Evolutionary conservation across 2,797 vertebrate genomes (phyloP).

Genomic region (Bovichtus variegatus): DNA sequence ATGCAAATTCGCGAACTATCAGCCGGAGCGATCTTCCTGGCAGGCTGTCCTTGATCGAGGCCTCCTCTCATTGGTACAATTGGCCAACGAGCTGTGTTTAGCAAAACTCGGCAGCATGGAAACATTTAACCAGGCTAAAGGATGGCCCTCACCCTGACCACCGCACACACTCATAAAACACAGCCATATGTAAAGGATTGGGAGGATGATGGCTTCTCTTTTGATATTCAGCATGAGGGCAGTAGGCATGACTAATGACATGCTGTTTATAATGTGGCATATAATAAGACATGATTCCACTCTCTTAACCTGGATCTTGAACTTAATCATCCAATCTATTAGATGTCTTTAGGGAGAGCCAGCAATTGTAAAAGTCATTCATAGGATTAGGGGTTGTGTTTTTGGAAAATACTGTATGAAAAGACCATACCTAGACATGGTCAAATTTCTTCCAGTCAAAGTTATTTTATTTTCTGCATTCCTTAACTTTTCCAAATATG

Average conservation of each 20-base stretch:
- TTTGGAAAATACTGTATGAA: slow-evolving; percentile 15
- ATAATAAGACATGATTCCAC: slow-evolving; percentile 59
- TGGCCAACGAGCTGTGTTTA: slow-evolving; percentile 49
- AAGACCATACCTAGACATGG: slow-evolving; percentile 12
- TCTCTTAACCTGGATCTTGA: slow-evolving; percentile 68
- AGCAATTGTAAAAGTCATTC: slow-evolving; percentile 36
- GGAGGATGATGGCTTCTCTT: slow-evolving; percentile 55
- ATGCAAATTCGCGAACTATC: slow-evolving; percentile 20
- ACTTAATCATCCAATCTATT: slow-evolving; percentile 67
- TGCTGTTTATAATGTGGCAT: slow-evolving; percentile 56
- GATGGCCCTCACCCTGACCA: slow-evolving; percentile 69
- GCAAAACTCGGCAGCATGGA: slow-evolving; percentile 61
- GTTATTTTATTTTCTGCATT: slow-evolving; percentile 31
- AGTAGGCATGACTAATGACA: slow-evolving; percentile 56
- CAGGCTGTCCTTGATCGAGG: slow-evolving; percentile 57
- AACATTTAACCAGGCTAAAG: slow-evolving; percentile 71
- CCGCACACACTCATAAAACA: slow-evolving; percentile 64
- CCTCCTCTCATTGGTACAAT: slow-evolving; percentile 44
- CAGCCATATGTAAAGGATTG: slow-evolving; percentile 74
- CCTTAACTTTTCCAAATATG: slow-evolving; percentile 13
- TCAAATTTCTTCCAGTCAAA: slow-evolving; percentile 28
- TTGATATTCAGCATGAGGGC: slow-evolving; percentile 55
- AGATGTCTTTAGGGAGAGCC: slow-evolving; percentile 31
- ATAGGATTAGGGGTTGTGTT: slow-evolving; percentile 16
- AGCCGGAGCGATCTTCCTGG: slow-evolving; percentile 18